Evolutionary conservation across 1,140 invertebrate species (phyloP), one percentile per base, ranked within the genome.

Genomic region (Drosophila prosaltans): DNA sequence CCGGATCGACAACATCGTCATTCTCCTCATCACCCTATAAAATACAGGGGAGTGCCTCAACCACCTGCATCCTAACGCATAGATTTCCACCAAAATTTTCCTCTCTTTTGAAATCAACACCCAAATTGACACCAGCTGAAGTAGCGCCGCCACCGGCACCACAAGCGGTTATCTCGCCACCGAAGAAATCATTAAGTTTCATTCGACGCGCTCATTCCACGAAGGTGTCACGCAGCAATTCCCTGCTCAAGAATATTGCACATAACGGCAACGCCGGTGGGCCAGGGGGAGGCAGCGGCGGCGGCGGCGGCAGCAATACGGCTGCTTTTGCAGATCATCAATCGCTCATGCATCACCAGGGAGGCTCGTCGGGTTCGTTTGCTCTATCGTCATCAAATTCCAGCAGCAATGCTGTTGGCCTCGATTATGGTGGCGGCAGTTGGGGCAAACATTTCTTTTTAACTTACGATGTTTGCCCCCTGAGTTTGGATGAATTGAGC

Each of bases 131-230:
- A 1, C 45, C 58, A 2, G 62, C 75, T 45, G 73, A 71, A 3
- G 40, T 60, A 57, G 54, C 72, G 28, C 67, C 28, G 9, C 40
- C 51, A 41, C 43, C 55, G 7, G 36, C 51, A 41, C 43, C 55
- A 6, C 40, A 81, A 1, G 39, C 24, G 41, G 62, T 67, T 40
- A 66, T 65, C 24, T 92, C 91, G 39, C 91, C 91, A 11, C 91
- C 94, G 5, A 93, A 93, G 40, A 94, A 93, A 79, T 93, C 94
- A 16, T 82, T 94, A 0, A 94, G 93, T 84, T 94, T 94, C 43
- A 95, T 96, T 69, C 93, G 95, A 6, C 92, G 95, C 45, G 95
- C 95, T 1, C 94, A 96, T 77, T 96, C 95, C 74, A 95, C 95
- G 1, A 96, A 96, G 89, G 82, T 96, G 11, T 94, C 95, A 0